These are phyloP conservation scores for Heptranchias perlo DNA, from an alignment of 2,113 vertebrate species.

Conservation along the genomic window DNA sequence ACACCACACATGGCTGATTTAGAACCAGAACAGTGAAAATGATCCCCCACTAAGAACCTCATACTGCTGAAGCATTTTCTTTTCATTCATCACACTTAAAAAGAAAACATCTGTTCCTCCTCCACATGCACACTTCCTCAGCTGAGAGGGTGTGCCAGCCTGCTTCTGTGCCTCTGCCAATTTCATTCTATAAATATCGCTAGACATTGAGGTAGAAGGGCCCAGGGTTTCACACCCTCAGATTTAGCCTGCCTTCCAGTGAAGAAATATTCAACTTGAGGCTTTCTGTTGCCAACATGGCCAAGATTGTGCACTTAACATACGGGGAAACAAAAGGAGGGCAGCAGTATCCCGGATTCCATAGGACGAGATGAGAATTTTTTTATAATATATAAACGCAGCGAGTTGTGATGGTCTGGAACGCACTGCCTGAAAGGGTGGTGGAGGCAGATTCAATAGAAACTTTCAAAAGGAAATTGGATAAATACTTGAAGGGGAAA, in stretches of 20 bases:
- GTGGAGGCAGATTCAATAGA: too few relatives aligned
- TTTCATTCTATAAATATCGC: neutral
- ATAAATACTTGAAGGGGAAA: neutral
- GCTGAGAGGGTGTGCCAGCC: neutral
- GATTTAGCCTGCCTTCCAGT: neutral
- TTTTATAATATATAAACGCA: too few relatives aligned
- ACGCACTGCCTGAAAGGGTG: too few relatives aligned
- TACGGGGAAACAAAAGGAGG: neutral
- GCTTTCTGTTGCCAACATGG: neutral
- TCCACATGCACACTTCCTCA: neutral
- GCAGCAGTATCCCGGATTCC: neutral
- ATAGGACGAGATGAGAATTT: neutral
- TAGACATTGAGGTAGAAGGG: too few relatives aligned
- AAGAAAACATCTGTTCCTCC: neutral
- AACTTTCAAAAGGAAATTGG: neutral
- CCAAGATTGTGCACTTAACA: neutral
- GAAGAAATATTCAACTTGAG: neutral
- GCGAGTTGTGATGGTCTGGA: too few relatives aligned
- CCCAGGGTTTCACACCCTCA: neutral
- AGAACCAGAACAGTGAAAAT: neutral
- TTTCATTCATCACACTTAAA: neutral
- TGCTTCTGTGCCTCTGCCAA: neutral
- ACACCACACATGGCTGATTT: neutral
- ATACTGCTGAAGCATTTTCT: neutral
- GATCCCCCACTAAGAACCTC: neutral